phyloP scores from a whole-genome alignment of 2,888 invertebrate genomes.

The Bibio marci region DNA sequence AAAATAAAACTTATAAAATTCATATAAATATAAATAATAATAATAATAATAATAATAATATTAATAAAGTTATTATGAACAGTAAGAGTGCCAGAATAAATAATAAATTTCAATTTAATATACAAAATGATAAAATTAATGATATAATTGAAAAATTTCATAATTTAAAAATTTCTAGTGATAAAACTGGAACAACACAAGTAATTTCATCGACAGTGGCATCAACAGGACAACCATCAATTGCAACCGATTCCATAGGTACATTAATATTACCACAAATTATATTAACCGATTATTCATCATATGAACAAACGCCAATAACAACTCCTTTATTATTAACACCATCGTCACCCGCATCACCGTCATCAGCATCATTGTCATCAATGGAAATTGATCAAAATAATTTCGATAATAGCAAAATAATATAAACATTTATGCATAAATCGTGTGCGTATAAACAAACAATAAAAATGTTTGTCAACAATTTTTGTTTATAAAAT shows the following conservation, averaged over 20 bases:
- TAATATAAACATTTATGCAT: no score
- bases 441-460: background rate
- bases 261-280: constrained; percentile 19
- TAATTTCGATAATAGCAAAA: no score
- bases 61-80: background rate
- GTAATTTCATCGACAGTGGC: no score
- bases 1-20: constrained; percentile 1
- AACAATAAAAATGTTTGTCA: background rate
- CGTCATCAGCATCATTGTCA: background rate
- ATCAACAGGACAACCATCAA: no score
- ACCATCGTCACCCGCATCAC: background rate
- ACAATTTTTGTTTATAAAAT: background rate
- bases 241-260: no score
- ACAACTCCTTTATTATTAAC: constrained; percentile 1
- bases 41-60: background rate
- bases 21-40: background rate
- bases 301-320: background rate
- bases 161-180: background rate
- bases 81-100: background rate
- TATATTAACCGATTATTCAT: constrained; percentile 22
- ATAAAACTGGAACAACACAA: background rate
- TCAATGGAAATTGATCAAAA: no score
- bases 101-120: background rate
- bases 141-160: constrained; percentile 2
- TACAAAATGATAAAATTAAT: background rate